These are phyloP conservation scores for Struthidea cinerea DNA, from an alignment of 2,113 vertebrate species.

Conservation along the genomic window DNA sequence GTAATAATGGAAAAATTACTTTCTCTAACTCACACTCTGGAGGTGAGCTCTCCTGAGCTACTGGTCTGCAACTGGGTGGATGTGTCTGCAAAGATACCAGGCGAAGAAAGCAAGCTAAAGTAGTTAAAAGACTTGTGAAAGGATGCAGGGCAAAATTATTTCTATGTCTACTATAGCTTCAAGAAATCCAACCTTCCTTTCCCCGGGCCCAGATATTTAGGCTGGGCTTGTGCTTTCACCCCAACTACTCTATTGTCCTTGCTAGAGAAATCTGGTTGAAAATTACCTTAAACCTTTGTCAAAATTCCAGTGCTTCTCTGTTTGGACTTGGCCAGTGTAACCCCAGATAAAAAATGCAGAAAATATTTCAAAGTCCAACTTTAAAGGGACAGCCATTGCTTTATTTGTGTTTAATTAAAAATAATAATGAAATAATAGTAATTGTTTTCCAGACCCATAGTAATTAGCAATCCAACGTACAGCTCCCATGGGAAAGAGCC, in stretches of 20 bases:
- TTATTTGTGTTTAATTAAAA: conserved; percentile 57
- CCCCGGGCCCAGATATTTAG: background rate
- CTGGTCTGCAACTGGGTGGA: background rate
- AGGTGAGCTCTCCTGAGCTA: background rate
- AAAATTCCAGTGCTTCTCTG: background rate
- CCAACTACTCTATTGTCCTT: background rate
- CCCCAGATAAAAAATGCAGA: background rate
- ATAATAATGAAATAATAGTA: conserved; percentile 16
- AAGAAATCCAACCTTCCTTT: background rate
- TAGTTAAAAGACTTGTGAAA: background rate
- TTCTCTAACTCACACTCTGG: background rate
- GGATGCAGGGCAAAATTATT: background rate
- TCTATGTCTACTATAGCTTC: background rate
- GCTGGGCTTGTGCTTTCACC: background rate
- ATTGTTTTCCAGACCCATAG: conserved; percentile 14
- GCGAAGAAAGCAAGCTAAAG: background rate
- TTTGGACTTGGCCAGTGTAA: background rate
- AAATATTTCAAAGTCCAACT: conserved; percentile 52
- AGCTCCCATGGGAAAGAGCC: conserved; percentile 47
- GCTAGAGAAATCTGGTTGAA: background rate
- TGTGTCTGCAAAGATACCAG: background rate
- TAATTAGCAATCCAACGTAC: conserved; percentile 17
- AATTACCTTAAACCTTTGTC: background rate
- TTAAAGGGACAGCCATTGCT: conserved; percentile 18
- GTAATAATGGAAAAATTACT: background rate